Evolutionary conservation across 2,113 vertebrate genomes (phyloP).

Genomic region (Tringa solitaria): DNA sequence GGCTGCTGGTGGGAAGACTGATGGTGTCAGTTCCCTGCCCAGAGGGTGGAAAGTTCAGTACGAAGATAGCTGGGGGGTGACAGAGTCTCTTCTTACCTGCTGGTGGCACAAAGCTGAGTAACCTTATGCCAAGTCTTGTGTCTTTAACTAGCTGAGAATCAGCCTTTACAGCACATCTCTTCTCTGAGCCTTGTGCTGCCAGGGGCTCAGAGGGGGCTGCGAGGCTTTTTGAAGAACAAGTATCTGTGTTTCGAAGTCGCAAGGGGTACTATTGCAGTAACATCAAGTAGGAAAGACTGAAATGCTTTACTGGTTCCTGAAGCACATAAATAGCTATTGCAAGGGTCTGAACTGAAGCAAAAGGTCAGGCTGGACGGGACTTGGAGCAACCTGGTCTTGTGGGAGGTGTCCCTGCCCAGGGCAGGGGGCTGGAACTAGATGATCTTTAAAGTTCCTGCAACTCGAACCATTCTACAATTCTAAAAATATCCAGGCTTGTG

Average conservation of each 20-base stretch:
- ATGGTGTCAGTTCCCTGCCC: background rate
- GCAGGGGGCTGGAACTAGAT: background rate
- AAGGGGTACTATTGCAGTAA: background rate
- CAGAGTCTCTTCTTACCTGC: background rate
- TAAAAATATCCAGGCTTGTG: background rate
- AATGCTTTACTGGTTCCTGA: background rate
- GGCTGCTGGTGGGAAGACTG: background rate
- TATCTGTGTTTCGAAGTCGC: background rate
- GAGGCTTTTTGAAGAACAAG: background rate
- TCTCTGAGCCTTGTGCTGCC: background rate
- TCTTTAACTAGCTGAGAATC: background rate
- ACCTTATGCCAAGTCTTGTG: background rate
- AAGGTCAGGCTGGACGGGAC: background rate
- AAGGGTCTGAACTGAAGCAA: background rate
- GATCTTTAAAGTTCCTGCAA: background rate
- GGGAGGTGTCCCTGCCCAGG: background rate
- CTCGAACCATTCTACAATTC: background rate
- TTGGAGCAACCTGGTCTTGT: background rate
- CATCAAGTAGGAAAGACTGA: background rate
- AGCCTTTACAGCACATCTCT: background rate
- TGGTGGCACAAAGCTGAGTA: background rate
- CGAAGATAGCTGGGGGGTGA: background rate
- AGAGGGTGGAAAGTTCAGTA: background rate
- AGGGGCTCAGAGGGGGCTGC: background rate
- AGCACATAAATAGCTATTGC: background rate